Base-by-base conservation (phyloP, 2,888 invertebrate genomes). In the Coenonympha glycerion region DNA sequence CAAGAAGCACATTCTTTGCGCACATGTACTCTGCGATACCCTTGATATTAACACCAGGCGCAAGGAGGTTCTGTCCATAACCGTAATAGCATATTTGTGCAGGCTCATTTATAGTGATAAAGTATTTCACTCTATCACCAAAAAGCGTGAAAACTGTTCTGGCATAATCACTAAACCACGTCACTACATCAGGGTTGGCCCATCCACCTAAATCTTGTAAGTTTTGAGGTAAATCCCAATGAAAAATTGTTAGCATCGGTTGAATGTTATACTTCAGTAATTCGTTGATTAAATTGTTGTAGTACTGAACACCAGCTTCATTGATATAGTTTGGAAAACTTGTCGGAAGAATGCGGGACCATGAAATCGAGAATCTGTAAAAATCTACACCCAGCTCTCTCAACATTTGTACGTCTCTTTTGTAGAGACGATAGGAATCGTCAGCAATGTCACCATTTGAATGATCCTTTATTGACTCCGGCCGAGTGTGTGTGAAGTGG, bases 101-200 rank as follows among this genome's bases (percentile, higher is more conserved):
- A n/a, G 93, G 92, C 62, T 93, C 93, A 66, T 93, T 93, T 48
- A 93, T 86, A 0, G 93, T 93, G 0, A 91, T 85, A 92, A 93
- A 93, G 34, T 82, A 71, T 67, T 87, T 89, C 2, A 92, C 90
- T 19, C 90, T 85, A 61, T 89, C 88, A 0, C 89, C 91, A 57
- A 83, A 91, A 11, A 49, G 49, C 4, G 19, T 21, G 9, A 87
- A 89, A 0, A 88, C 73, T 0, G 91, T 62, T 13, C 85, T 79
- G 0, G 92, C 90, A 62, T 90, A 92, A 61, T 91, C 90, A 6
- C 71, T 83, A 61, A 90, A 92, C 72, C 90, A 86, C 13, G 90
- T 88, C n/a, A 87, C 81, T 28, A 91, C 87, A 22, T 88, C 74
- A 0, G 90, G 89, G 66, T 92, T 92, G 0, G 89, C 75, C 92